Percentiles rank a stretch among this genome's conserved stretches.
phyloP scores from a whole-genome alignment of 2,113 vertebrate genomes.

The Zapus hudsonius region DNA sequence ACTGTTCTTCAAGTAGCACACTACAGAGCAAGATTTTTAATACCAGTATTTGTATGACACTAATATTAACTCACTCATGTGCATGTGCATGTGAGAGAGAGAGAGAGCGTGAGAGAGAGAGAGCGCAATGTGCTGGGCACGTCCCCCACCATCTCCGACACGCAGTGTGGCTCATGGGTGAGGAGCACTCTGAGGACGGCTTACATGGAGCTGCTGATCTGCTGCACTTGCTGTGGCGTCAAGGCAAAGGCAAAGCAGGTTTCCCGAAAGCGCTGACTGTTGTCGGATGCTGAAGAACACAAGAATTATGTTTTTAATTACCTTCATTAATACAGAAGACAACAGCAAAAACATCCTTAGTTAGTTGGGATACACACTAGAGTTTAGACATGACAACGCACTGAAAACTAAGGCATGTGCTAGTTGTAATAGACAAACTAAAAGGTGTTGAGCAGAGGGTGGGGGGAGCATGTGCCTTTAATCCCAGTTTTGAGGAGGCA shows the following conservation, averaged over 20 bases:
- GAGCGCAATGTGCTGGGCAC: not conserved
- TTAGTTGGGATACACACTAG: slow-evolving; percentile 22
- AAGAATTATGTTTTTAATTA: slow-evolving; percentile 74
- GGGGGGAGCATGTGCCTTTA: no score
- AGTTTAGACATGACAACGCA: slow-evolving; percentile 46
- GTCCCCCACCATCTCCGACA: not conserved
- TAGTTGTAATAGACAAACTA: slow-evolving; percentile 1
- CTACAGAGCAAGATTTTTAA: not conserved
- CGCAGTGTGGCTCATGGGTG: no score
- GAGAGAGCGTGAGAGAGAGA: not conserved
- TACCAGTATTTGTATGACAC: not conserved
- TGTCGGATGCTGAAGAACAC: slow-evolving; percentile 93
- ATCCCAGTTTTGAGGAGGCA: no score
- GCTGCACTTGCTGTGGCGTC: slow-evolving; percentile 98
- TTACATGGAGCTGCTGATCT: slow-evolving; percentile 99
- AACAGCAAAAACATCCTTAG: slow-evolving; percentile 32
- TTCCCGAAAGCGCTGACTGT: slow-evolving; percentile 98
- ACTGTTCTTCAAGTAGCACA: slow-evolving; percentile 7
- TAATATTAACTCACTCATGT: slow-evolving; percentile 1
- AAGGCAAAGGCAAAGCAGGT: slow-evolving; percentile 98
- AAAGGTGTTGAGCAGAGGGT: no score
- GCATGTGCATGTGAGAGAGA: not conserved
- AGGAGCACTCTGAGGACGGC: slow-evolving; percentile 69
- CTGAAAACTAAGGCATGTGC: slow-evolving; percentile 53
- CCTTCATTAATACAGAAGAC: slow-evolving; percentile 54